Evolutionary conservation across 2,888 invertebrate species (phyloP), one percentile per base, ranked within the genome.

Genomic region (Platyscelio sp.): DNA sequence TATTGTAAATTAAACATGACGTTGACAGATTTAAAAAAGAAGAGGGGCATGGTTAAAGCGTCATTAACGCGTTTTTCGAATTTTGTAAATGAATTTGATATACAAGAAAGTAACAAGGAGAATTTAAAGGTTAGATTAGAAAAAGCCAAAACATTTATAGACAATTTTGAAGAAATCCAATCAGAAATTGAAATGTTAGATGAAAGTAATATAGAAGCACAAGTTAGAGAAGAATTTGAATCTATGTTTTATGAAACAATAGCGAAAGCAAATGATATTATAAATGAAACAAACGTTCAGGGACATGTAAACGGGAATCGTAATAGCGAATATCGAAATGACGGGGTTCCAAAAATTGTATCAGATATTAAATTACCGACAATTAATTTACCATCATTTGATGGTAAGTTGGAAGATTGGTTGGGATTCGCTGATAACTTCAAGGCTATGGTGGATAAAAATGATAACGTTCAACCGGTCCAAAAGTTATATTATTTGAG

Each of bases 401-500:
- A 63, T 40, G 61, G 61, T 51, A 74, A 63, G 40, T 63, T 63
- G 2, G 74, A 74, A 40, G 74, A 74, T 11, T 74, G 63, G 74
- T 38, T 72, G 13, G 33, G 49, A 13, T 88, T 87, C 51, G n/a
- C 40, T 0, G 86, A 88, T 65, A 26, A 77, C 22, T 88, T 87
- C 70, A 82, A 49, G n/a, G 74, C 85, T 20, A 43, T 88, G 20
- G 81, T 87, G 13, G 60, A 87, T 40, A 29, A 63, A 18, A 87
- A 87, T 75, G 60, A 61, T 2, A 65, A 77, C 11, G 51, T 87
- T 43, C 43, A 83, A 18, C 40, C 74, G 20, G 85, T 81, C 3
- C 80, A 85, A 72, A 87, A 88, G 56, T 46, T 87, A 18, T 63
- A 84, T 61, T 84, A 86, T 22, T 38, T 86, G 22, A 61, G 65